These are phyloP conservation scores for Stercorarius parasiticus DNA, from an alignment of 2,113 vertebrate species.

Conservation along the genomic window DNA sequence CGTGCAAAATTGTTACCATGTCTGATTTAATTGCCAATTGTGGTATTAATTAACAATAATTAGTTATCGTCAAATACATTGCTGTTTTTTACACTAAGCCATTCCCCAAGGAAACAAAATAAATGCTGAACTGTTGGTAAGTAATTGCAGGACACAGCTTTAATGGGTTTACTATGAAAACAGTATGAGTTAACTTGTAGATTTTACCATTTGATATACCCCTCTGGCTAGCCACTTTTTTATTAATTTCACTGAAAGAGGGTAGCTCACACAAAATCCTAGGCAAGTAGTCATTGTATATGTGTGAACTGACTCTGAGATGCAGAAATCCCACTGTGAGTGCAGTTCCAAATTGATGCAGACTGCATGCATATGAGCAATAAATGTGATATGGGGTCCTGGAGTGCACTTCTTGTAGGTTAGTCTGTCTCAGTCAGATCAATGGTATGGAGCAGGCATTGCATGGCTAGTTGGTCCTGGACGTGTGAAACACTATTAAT, in stretches of 20 bases:
- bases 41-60: slow-evolving; percentile 8
- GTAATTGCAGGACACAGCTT: neutral
- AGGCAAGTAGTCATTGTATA: neutral
- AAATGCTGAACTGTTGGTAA: neutral
- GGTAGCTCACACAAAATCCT: neutral
- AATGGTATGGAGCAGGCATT: neutral
- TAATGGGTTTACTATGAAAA: neutral
- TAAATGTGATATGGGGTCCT: neutral
- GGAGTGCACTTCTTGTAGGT: neutral
- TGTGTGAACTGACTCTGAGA: neutral
- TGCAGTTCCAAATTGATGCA: neutral
- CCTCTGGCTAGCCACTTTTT: neutral
- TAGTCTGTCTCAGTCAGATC: neutral
- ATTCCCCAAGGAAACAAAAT: neutral
- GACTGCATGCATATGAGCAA: neutral
- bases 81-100: neutral
- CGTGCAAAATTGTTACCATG: neutral
- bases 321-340: neutral
- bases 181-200: neutral
- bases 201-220: neutral
- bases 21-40: neutral
- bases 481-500: neutral
- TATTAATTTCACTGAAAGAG: neutral
- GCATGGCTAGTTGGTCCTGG: neutral
- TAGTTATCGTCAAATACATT: neutral